Percentiles rank a stretch among this genome's conserved stretches.
Evolutionary conservation across 2,797 vertebrate species (phyloP).

Genomic region (Falco berigora): DNA sequence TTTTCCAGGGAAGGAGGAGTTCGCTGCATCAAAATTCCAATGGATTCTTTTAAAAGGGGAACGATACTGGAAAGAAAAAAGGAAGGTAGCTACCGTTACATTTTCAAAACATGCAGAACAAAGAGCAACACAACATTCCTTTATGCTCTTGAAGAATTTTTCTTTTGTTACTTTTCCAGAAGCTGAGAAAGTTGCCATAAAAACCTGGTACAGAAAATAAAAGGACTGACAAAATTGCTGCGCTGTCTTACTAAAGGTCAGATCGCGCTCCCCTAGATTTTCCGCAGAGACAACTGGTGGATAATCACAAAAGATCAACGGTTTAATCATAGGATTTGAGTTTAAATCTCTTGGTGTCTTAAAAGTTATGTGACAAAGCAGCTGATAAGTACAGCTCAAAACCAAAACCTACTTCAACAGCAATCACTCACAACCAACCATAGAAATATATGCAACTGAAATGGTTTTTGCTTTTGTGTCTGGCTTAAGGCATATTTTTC

Average conservation of each 20-base stretch:
- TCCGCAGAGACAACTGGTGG: background rate
- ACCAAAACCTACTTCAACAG: background rate
- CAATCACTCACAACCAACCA: background rate
- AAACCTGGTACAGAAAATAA: background rate
- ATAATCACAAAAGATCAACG: background rate
- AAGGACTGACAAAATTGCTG: background rate
- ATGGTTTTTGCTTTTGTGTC: slow-evolving; percentile 16
- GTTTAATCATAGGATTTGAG: background rate
- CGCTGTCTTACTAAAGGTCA: background rate
- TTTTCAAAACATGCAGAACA: background rate
- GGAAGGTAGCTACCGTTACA: background rate
- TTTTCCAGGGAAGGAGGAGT: slow-evolving; percentile 88
- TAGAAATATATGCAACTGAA: slow-evolving; percentile 14
- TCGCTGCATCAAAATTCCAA: slow-evolving; percentile 96
- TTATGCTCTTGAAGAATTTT: background rate
- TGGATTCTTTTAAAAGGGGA: slow-evolving; percentile 89
- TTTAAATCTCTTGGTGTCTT: background rate
- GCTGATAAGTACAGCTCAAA: background rate
- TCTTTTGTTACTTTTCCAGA: background rate
- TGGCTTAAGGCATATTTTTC: slow-evolving; percentile 62
- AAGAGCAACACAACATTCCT: background rate
- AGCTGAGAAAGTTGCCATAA: background rate
- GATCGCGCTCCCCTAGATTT: background rate
- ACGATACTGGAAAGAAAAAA: slow-evolving; percentile 82
- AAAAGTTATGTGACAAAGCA: background rate